Evolutionary conservation across 2,113 vertebrate genomes (phyloP), one percentile per base, ranked within the genome.

Genomic region (Origma solitaria): DNA sequence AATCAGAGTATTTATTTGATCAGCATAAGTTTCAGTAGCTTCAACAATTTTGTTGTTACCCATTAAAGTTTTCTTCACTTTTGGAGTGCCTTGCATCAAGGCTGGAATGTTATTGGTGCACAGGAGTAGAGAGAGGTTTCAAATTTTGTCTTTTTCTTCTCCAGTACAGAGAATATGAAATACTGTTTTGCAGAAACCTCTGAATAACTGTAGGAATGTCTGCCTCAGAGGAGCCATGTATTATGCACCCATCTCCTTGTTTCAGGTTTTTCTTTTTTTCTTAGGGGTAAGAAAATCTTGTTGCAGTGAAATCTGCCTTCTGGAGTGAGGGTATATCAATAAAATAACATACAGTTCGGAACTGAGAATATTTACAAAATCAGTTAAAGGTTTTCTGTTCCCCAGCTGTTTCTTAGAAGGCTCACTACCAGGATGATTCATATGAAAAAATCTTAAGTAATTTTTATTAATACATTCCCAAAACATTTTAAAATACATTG

Each of bases 161-260:
- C 28, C 40, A 88, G 44, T 86, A 92, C 28, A 88, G 76, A 96
- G 94, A 96, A 96, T 96, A 90, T 4, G 53, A 93, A 94, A 97
- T 94, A 90, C 51, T 95, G 79, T 93, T 96, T 90, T 92, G 79
- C 85, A 94, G 94, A 92, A 96, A 66, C 44, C 42, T 90, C 66
- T 81, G 85, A 96, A 84, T 94, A 93, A 93, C 82, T 83, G 64
- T 81, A 90, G 37, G 56, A 94, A 82, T 35, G 64, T 60, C 68
- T 90, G 90, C 66, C 95, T 95, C 95, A 62, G 76, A 80, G 75
- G 92, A 93, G 85, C 25, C 69, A 90, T 95, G 90, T 60, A 94
- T 97, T 96, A 95, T 96, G 88, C 80, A 94, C 90, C 44, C 79
- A 83, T 83, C 47, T 73, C 88, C 85, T 92, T 81, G 61, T 94